Evolutionary conservation across 2,888 invertebrate genomes (phyloP).

Genomic region (Teinopalpus imperialis): DNA sequence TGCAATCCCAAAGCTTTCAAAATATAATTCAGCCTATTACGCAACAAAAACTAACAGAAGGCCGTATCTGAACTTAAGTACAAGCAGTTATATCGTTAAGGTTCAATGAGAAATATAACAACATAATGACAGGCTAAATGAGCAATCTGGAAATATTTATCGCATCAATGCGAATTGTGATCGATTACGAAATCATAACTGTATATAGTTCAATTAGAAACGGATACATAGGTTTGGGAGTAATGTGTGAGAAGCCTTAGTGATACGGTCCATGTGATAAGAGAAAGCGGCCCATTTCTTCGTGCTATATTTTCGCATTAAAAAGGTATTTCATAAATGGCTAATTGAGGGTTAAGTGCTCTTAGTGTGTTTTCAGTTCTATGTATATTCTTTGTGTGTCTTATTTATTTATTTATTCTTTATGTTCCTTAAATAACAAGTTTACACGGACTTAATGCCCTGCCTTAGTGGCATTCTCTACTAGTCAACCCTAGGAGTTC

Average conservation of each 20-base stretch:
- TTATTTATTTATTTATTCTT: too few relatives aligned
- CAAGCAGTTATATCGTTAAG: slow-evolving; percentile 1
- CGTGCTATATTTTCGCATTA: too few relatives aligned
- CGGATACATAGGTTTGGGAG: neutral
- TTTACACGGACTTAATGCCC: too few relatives aligned
- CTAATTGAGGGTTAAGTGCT: too few relatives aligned
- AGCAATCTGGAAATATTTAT: slow-evolving; percentile 6
- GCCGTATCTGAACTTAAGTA: neutral
- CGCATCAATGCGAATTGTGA: slow-evolving; percentile 5
- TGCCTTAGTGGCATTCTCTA: too few relatives aligned
- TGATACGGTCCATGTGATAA: neutral
- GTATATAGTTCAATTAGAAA: slow-evolving; percentile 7
- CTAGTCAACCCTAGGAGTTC: too few relatives aligned
- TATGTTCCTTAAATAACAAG: too few relatives aligned
- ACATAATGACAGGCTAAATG: neutral
- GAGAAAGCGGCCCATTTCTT: neutral
- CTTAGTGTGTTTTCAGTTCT: too few relatives aligned
- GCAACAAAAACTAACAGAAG: slow-evolving; percentile 1
- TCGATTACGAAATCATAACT: slow-evolving; percentile 10
- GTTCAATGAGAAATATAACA: slow-evolving; percentile 3
- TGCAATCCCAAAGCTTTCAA: neutral
- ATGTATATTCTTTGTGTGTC: too few relatives aligned
- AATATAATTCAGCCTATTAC: slow-evolving; percentile 12
- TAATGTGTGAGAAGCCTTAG: slow-evolving; percentile 3
- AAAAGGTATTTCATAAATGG: too few relatives aligned